A percentile compares a stretch with the other conserved stretches of the same genome.
Evolutionary conservation across 2,113 vertebrate genomes (phyloP).

Genomic region (Megaceryle maxima): DNA sequence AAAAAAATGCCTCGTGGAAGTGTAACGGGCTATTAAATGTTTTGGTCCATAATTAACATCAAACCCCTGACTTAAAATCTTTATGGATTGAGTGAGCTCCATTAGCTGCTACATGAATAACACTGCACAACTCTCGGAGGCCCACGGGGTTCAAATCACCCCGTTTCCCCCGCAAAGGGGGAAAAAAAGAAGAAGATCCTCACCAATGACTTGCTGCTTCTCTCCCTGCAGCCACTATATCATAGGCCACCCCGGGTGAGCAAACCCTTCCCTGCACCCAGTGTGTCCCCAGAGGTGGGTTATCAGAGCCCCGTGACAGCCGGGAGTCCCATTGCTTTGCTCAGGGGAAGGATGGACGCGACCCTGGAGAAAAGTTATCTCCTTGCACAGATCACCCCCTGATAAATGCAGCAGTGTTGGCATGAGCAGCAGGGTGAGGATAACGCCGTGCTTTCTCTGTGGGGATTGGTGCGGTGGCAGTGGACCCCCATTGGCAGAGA

Average conservation of each 20-base stretch:
- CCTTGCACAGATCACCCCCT: not conserved
- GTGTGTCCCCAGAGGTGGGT: rapidly evolving
- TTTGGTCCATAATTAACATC: constrained; percentile 77
- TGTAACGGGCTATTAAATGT: constrained; percentile 67
- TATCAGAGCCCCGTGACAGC: not conserved
- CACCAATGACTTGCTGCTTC: rapidly evolving
- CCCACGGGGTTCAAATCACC: not conserved
- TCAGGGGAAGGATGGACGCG: not conserved
- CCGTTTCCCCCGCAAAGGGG: not conserved
- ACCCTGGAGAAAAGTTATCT: not conserved
- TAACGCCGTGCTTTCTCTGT: rapidly evolving
- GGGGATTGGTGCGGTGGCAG: rapidly evolving
- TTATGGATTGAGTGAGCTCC: not conserved
- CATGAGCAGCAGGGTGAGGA: rapidly evolving
- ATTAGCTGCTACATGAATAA: constrained; percentile 13
- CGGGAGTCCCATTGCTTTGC: rapidly evolving
- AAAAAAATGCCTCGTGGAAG: constrained; percentile 72
- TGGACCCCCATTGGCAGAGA: rapidly evolving
- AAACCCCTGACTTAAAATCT: constrained; percentile 60
- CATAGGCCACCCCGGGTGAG: rapidly evolving
- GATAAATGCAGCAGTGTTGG: not conserved
- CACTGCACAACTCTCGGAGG: rapidly evolving
- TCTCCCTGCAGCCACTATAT: not conserved
- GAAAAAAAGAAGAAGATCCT: not conserved
- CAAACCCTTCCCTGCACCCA: not conserved